A percentile compares a stretch with the other conserved stretches of the same genome.
phyloP scores from a whole-genome alignment of 35 echinoderm and acorn worm genomes.

The Ptychodera flava region DNA sequence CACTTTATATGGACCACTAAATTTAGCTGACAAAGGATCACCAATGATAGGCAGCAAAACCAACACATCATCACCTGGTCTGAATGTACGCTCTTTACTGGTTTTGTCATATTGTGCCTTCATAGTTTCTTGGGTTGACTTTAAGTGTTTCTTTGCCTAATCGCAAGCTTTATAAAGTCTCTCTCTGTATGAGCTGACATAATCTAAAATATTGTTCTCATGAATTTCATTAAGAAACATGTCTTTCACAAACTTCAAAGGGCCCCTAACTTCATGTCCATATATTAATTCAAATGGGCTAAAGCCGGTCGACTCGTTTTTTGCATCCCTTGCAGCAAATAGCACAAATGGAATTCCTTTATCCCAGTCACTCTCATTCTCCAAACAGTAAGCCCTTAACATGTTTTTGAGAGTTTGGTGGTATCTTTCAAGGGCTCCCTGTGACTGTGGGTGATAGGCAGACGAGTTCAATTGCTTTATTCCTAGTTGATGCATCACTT shows the following conservation, averaged over 20 bases:
- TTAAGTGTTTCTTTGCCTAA: not conserved
- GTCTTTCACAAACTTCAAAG: conserved; percentile 25
- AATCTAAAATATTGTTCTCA: conserved; percentile 16
- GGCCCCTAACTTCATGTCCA: not conserved
- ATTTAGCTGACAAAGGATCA: conserved; percentile 35
- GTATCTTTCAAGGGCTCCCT: not conserved
- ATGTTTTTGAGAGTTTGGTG: conserved; percentile 10
- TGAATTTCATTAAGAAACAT: conserved; percentile 2
- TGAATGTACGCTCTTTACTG: not conserved
- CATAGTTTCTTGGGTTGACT: conserved; percentile 11
- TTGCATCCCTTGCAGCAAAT: not conserved
- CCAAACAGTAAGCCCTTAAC: not conserved
- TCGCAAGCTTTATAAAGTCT: not conserved
- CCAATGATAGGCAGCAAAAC: conserved; percentile 47
- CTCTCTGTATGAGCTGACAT: not conserved
- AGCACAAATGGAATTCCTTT: not conserved
- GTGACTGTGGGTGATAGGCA: conserved; percentile 3
- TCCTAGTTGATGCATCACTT: conserved; percentile 14
- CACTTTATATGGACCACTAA: conserved; percentile 38
- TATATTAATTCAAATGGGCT: not conserved
- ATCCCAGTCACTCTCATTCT: conserved; percentile 7
- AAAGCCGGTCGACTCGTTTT: not conserved
- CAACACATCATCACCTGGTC: conserved; percentile 38
- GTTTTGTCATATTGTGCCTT: too few species aligned
- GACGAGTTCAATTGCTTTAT: not conserved